These are phyloP conservation scores for Mormyrus iriodes DNA, from an alignment of 2,113 vertebrate genomes.

Conservation along the genomic window DNA sequence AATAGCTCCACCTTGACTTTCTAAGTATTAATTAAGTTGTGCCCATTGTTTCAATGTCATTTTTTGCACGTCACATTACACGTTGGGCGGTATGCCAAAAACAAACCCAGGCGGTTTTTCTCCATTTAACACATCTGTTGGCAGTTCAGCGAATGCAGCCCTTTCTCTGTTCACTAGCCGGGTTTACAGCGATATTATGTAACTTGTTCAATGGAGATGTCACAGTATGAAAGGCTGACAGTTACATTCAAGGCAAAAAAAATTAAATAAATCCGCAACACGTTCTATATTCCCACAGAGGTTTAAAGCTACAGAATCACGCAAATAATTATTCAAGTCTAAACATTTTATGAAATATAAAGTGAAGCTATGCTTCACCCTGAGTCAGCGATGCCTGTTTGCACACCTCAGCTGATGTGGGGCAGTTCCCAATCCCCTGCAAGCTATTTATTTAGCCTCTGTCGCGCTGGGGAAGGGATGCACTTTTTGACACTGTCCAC, in stretches of 20 bases:
- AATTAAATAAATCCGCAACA: neutral
- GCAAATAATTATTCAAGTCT: too few species aligned
- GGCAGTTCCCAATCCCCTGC: neutral
- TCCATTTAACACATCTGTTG: neutral
- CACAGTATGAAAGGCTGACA: neutral
- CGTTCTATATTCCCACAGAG: too few species aligned
- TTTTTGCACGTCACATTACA: neutral
- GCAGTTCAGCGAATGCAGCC: neutral
- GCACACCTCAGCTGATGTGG: neutral
- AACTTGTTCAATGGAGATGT: neutral
- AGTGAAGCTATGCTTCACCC: neutral
- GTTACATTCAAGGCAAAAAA: neutral
- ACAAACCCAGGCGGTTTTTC: neutral
- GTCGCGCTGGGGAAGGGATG: neutral
- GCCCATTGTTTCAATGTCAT: neutral
- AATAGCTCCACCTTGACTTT: neutral
- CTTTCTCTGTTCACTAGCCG: neutral
- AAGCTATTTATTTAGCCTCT: neutral
- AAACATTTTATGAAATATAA: too few species aligned
- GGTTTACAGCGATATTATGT: neutral
- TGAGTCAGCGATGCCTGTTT: neutral
- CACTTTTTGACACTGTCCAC: neutral
- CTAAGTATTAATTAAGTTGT: neutral
- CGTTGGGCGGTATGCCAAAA: neutral
- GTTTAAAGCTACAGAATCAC: too few species aligned